These are phyloP conservation scores for Trachelus tabidus DNA, from an alignment of 2,888 invertebrate species.

Conservation along the genomic window DNA sequence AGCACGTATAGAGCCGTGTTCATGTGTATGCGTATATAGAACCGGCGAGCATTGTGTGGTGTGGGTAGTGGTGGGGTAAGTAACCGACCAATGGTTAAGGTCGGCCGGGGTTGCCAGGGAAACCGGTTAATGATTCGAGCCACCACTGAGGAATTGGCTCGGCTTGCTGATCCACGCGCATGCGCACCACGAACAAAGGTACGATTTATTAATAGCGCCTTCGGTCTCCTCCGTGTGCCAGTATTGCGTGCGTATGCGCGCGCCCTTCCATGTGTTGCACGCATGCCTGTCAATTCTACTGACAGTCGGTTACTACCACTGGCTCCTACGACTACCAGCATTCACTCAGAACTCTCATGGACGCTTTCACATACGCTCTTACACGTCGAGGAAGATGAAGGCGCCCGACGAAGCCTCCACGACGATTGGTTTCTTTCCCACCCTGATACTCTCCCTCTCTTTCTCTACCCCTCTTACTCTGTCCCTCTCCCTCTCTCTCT, in stretches of 20 bases:
- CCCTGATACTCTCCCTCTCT: constrained; percentile 40
- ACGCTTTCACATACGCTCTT: not conserved
- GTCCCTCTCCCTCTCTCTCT: constrained; percentile 21
- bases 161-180: constrained; percentile 25
- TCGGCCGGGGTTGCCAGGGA: constrained; percentile 61
- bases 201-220: constrained; percentile 34
- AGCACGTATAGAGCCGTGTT: not conserved
- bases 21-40: constrained; percentile 4
- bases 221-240: not conserved
- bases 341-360: constrained; percentile 14
- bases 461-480: constrained; percentile 24
- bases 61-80: constrained; percentile 41
- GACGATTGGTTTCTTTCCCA: constrained; percentile 63
- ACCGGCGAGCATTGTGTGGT: constrained; percentile 14
- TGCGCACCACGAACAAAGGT: constrained; percentile 15
- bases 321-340: constrained; percentile 8
- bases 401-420: constrained; percentile 32
- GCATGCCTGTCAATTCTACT: constrained; percentile 5
- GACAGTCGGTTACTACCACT: constrained; percentile 1
- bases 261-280: constrained; percentile 13
- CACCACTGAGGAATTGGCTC: constrained; percentile 63
- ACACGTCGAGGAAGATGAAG: constrained; percentile 9
- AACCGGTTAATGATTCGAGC: constrained; percentile 66
- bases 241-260: not conserved
- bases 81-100: constrained; percentile 59